Evolutionary conservation across 2,888 invertebrate genomes (phyloP).

Genomic region (Esperia sulphurella): DNA sequence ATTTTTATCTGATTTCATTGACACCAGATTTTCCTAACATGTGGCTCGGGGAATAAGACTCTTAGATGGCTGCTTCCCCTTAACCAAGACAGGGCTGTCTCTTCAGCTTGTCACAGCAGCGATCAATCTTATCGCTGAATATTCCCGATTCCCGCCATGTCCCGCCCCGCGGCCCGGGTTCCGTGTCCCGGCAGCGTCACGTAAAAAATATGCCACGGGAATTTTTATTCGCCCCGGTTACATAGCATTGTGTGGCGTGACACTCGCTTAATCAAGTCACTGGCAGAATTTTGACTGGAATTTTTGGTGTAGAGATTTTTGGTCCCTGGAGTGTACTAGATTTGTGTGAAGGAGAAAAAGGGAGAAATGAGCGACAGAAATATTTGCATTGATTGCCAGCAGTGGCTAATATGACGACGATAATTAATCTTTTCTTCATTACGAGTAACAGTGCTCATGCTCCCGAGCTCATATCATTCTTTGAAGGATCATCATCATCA

Average conservation of each 20-base stretch:
- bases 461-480: too few relatives aligned
- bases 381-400: too few relatives aligned
- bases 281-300: slow-evolving; percentile 1
- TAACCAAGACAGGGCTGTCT: not conserved
- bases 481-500: too few relatives aligned
- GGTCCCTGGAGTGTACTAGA: not conserved
- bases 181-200: slow-evolving; percentile 5
- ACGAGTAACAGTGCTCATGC: too few relatives aligned
- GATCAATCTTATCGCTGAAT: slow-evolving; percentile 31
- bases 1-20: too few relatives aligned
- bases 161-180: slow-evolving; percentile 15
- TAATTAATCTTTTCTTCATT: too few relatives aligned
- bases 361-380: too few relatives aligned
- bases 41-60: too few relatives aligned
- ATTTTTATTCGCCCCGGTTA: slow-evolving; percentile 24
- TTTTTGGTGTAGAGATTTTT: not conserved
- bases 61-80: too few relatives aligned
- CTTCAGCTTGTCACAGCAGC: slow-evolving; percentile 11
- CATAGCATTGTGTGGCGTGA: slow-evolving; percentile 2
- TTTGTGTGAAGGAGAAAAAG: too few relatives aligned
- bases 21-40: too few relatives aligned
- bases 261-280: slow-evolving; percentile 10
- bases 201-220: slow-evolving; percentile 29
- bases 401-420: too few relatives aligned
- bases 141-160: slow-evolving; percentile 16